phyloP scores from a whole-genome alignment of 2,797 vertebrate species.

The Pterois miles region DNA sequence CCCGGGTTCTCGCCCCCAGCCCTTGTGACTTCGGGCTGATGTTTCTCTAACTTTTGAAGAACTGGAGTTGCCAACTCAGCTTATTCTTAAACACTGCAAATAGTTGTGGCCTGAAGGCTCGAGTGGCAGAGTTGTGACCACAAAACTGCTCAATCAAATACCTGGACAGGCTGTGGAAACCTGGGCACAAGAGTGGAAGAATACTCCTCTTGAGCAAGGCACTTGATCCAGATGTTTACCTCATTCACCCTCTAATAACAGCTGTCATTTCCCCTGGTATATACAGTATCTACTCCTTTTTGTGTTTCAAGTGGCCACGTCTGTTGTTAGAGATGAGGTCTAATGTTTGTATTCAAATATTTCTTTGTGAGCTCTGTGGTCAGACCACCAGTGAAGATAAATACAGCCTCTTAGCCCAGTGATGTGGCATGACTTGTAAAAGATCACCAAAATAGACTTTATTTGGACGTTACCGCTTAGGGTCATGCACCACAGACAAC shows the following conservation, averaged over 20 bases:
- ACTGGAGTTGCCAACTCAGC: slow-evolving; percentile 52
- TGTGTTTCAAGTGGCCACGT: slow-evolving; percentile 8
- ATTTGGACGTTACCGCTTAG: slow-evolving; percentile 19
- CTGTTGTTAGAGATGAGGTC: neutral
- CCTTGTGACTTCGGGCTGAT: slow-evolving; percentile 46
- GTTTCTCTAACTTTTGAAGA: slow-evolving; percentile 53
- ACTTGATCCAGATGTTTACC: neutral
- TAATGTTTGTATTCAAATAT: slow-evolving; percentile 13
- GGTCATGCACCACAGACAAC: neutral
- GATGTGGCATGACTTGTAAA: slow-evolving; percentile 15
- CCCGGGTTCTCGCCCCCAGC: slow-evolving; percentile 18
- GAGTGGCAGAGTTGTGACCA: slow-evolving; percentile 42
- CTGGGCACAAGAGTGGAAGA: neutral
- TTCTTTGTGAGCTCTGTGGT: slow-evolving; percentile 10
- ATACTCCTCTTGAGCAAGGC: slow-evolving; percentile 14
- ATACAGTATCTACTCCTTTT: neutral
- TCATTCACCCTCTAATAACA: neutral
- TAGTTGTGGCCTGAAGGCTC: slow-evolving; percentile 33
- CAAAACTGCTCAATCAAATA: slow-evolving; percentile 34
- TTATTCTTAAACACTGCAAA: slow-evolving; percentile 57
- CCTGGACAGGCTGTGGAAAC: slow-evolving; percentile 14
- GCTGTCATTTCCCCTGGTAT: neutral
- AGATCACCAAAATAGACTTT: slow-evolving; percentile 30
- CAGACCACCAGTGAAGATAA: slow-evolving; percentile 25
- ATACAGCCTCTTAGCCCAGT: slow-evolving; percentile 9